Base-by-base conservation (phyloP, 2,113 vertebrate species). In the Xerus inauris region DNA sequence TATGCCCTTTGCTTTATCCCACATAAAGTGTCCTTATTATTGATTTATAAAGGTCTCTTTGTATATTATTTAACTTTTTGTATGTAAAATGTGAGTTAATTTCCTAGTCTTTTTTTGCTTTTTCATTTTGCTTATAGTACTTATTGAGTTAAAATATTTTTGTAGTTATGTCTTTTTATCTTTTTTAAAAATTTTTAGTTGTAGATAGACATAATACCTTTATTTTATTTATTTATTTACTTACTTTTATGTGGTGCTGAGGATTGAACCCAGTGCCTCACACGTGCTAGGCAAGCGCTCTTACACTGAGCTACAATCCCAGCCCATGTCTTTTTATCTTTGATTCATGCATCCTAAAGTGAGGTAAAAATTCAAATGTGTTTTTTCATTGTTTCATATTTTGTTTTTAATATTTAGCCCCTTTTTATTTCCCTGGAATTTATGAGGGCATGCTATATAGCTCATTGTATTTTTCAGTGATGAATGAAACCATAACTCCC, bases 121-220 rank as follows among this genome's bases (percentile, higher is more conserved):
- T 89, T 81, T 75, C 26, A 32, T 69, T 95, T 95, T 76, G 9
- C 62, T 90, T 51, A 59, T 67, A 47, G 40, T 94, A 16, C 12
- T 64, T 89, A 83, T 65, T 93, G 76, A 97, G 10, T 22, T 90
- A 71, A 64, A n/a, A 40, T 69, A 13, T 38, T 67, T 95, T 76
- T 93, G 47, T 49, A 77, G 24, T 85, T 85, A 67, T 1, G 32
- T n/a, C 26, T 89, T 13, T 73, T 87, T 92, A 73, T 73, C 42
- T 35, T 94, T 94, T n/a, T n/a, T n/a, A n/a, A n/a, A n/a, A n/a
- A n/a, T n/a, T n/a, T n/a, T n/a, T n/a, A n/a, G n/a, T n/a, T n/a
- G n/a, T n/a, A n/a, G n/a, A n/a, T n/a, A n/a, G n/a, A n/a, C n/a
- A n/a, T n/a, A n/a, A n/a, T n/a, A n/a, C n/a, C n/a, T n/a, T n/a